Percentiles rank a stretch among this genome's conserved stretches.
phyloP scores from a whole-genome alignment of 2,113 vertebrate genomes.

The Microcebus ravelobensis region DNA sequence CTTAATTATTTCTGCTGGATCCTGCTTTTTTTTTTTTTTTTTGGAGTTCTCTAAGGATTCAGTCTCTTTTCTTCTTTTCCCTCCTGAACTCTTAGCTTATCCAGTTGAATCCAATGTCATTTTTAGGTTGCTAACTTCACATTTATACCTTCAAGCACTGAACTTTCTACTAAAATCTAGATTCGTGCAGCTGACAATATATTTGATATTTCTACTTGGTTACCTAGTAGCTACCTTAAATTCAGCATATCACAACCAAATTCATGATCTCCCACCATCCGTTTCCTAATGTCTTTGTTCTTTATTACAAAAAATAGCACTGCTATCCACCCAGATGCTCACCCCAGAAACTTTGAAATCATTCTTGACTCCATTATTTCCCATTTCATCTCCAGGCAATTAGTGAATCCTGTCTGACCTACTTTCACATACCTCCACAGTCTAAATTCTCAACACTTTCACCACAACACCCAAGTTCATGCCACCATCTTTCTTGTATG shows the following conservation, averaged over 20 bases:
- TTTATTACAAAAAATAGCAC: neutral
- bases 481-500: neutral
- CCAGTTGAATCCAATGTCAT: neutral
- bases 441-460: neutral
- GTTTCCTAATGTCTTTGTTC: neutral
- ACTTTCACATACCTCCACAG: neutral
- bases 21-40: neutral
- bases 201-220: neutral
- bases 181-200: neutral
- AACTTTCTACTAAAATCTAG: neutral
- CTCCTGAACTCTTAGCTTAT: neutral
- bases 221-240: neutral
- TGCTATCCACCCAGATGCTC: neutral
- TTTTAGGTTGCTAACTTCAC: neutral
- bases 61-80: neutral
- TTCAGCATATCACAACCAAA: neutral
- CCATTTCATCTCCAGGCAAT: neutral
- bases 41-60: neutral
- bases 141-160: conserved; percentile 1
- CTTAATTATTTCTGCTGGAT: neutral
- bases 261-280: neutral
- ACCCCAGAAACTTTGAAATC: neutral
- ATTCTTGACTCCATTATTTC: neutral
- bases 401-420: neutral
- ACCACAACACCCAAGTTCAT: neutral